A percentile compares a stretch with the other conserved stretches of the same genome.
phyloP scores from a whole-genome alignment of 2,888 invertebrate genomes.

The Hemithea aestivaria region DNA sequence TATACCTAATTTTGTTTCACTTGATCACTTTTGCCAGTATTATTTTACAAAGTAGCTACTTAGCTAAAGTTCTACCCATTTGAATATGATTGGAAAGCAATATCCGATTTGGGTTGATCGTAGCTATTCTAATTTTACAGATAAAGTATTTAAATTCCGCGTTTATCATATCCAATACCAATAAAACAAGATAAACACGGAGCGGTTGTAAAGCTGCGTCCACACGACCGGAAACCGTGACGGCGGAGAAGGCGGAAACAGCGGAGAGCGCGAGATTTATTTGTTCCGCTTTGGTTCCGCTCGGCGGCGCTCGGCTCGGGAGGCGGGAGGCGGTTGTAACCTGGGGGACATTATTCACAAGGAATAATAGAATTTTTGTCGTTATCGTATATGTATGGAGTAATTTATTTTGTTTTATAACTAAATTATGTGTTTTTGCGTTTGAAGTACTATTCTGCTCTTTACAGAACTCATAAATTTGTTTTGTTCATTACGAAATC shows the following conservation, averaged over 20 bases:
- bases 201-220: slow-evolving; percentile 21
- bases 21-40: too few species aligned
- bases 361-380: slow-evolving; percentile 26
- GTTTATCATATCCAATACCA: slow-evolving; percentile 13
- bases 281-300: slow-evolving; percentile 22
- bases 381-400: slow-evolving; percentile 17
- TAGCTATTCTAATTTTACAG: too few species aligned
- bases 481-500: too few species aligned
- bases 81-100: too few species aligned
- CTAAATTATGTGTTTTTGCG: too few species aligned
- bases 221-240: slow-evolving; percentile 20
- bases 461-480: too few species aligned
- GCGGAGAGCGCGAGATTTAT: slow-evolving; percentile 27
- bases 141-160: background rate
- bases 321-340: slow-evolving; percentile 5
- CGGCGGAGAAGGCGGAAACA: slow-evolving; percentile 17
- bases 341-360: slow-evolving; percentile 23
- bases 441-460: too few species aligned
- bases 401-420: slow-evolving; percentile 19
- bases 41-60: too few species aligned
- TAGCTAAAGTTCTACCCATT: too few species aligned
- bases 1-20: too few species aligned
- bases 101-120: too few species aligned
- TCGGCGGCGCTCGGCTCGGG: slow-evolving; percentile 11
- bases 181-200: slow-evolving; percentile 18